Percentiles rank a stretch among this genome's conserved stretches.
Conservation (phyloP, 2,888 invertebrate species). For the Apodemia duryi region DNA sequence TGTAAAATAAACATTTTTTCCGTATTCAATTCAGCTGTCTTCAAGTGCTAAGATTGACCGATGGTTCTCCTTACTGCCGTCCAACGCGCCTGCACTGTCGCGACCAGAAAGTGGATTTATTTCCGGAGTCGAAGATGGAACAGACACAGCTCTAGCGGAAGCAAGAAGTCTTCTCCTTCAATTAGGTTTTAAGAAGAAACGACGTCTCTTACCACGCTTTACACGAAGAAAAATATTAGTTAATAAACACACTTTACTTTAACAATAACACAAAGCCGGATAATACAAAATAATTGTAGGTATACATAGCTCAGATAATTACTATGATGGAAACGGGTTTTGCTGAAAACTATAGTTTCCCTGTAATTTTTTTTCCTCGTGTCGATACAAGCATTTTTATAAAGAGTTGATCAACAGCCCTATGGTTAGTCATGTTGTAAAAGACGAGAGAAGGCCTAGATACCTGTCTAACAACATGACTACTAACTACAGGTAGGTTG, state of each 20-base stretch:
- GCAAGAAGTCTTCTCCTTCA: slow-evolving; percentile 84
- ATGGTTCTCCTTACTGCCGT: slow-evolving; percentile 86
- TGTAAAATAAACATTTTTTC: slow-evolving; percentile 21
- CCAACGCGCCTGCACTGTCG: slow-evolving; percentile 80
- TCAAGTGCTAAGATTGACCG: slow-evolving; percentile 88
- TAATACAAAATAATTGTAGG: slow-evolving; percentile 33
- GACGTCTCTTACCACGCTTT: slow-evolving; percentile 83
- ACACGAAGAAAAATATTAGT: slow-evolving; percentile 85
- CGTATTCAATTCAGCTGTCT: slow-evolving; percentile 78
- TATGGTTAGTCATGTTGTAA: too few species aligned
- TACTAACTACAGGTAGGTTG: too few species aligned
- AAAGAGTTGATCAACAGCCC: too few species aligned
- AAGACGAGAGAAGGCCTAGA: too few species aligned
- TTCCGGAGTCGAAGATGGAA: slow-evolving; percentile 79
- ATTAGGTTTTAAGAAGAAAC: slow-evolving; percentile 84
- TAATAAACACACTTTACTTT: slow-evolving; percentile 66
- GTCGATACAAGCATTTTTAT: too few species aligned
- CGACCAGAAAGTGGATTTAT: slow-evolving; percentile 89
- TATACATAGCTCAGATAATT: neutral
- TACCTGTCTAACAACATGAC: too few species aligned
- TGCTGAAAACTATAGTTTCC: too few species aligned
- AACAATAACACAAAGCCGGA: slow-evolving; percentile 34
- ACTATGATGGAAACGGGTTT: too few species aligned
- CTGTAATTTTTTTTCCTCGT: too few species aligned
- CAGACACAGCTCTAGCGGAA: slow-evolving; percentile 81